Evolutionary conservation across 2,797 vertebrate genomes (phyloP), one percentile per base, ranked within the genome.

Genomic region (Tadarida brasiliensis): DNA sequence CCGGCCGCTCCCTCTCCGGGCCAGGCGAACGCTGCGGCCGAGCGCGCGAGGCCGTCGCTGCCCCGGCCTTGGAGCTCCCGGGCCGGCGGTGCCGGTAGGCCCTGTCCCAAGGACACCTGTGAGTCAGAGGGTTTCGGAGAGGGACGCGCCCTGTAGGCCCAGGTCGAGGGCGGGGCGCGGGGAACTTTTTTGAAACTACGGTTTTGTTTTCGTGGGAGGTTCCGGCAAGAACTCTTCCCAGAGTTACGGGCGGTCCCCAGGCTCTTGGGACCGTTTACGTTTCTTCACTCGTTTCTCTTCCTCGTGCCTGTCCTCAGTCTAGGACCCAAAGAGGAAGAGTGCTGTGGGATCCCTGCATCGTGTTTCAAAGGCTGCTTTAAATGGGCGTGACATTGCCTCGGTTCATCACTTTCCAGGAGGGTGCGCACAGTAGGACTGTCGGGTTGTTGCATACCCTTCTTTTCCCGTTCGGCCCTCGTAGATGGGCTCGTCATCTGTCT

Each of bases 101-200:
- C 49, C 73, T 5, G 82, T 80, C 61, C 67, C 56, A 7, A 76
- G 82, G 87, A 95, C 80, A 10, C 44, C 24, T 67, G 97, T 96
- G 91, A 97, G 97, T 96, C 5, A 16, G 63, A 30, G 82, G 73
- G 11, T 26, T 59, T 20, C 16, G 20, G 59, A 35, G 67, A 39
- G 71, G 87, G 77, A 35, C 20, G 89, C 90, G 2, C 35, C 0
- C 11, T 8, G 78, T 10, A 65, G 93, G 87, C 90, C 84, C 17
- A 1, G 86, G 74, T 28, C 61, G 33, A 59, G 89, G 93, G 76
- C 39, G 88, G 70, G 67, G 80, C 56, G 19, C 92, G 61, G 54
- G 63, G 12, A 94, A 86, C 90, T 93, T 92, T 77, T 28, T 3
- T 30, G 56, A 77, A 93, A 85, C 78, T 56, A 28, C 61, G 35